Conservation (phyloP, 2,113 vertebrate species). For the Pitta sordida region DNA sequence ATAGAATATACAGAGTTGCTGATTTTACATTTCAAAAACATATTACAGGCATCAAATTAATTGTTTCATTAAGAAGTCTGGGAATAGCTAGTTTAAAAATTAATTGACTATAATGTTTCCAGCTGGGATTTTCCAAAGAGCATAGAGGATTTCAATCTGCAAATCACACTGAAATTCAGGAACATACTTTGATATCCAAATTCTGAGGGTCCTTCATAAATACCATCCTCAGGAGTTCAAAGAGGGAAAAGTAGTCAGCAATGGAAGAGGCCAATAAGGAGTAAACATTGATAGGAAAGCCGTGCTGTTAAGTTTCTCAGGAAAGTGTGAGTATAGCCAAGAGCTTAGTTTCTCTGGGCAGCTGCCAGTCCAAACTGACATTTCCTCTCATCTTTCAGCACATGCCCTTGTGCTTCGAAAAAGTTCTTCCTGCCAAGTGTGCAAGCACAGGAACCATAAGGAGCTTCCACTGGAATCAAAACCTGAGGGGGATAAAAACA, state of each 20-base stretch:
- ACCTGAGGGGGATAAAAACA: conserved; percentile 73
- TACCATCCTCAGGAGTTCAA: neutral
- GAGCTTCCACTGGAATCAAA: conserved; percentile 85
- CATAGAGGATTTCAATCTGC: neutral
- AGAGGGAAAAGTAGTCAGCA: neutral
- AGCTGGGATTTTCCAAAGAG: neutral
- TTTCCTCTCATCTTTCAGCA: conserved; percentile 23
- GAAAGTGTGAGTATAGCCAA: neutral
- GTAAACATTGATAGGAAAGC: neutral
- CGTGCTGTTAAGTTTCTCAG: neutral
- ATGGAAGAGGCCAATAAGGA: neutral
- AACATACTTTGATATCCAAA: neutral
- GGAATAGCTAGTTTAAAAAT: conserved; percentile 15
- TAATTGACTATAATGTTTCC: conserved; percentile 4
- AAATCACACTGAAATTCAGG: neutral
- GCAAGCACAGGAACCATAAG: conserved; percentile 89
- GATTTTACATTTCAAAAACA: neutral
- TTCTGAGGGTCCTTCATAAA: neutral
- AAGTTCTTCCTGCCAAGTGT: conserved; percentile 77
- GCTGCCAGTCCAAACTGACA: conserved; percentile 5
- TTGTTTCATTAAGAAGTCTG: neutral
- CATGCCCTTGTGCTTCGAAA: conserved; percentile 74
- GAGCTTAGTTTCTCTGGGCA: neutral
- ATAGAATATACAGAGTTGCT: neutral
- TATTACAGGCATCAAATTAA: neutral